These are phyloP conservation scores for Ecdyonurus torrentis DNA, from an alignment of 2,888 invertebrate genomes.

Conservation along the genomic window DNA sequence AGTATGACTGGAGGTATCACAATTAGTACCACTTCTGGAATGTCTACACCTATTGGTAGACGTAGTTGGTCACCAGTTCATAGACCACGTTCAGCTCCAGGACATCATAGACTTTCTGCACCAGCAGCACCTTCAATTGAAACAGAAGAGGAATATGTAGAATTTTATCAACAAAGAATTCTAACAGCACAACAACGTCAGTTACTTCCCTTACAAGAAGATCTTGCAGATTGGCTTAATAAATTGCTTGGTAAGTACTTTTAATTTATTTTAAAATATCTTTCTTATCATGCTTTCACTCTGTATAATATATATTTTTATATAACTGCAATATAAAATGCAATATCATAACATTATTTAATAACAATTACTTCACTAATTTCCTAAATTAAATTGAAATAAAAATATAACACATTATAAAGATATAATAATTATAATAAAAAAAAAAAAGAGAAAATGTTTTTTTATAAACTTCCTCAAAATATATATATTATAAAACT, in stretches of 20 bases:
- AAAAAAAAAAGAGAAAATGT: too few species aligned
- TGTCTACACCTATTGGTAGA: too few species aligned
- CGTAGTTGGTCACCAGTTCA: neutral
- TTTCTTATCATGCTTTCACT: too few species aligned
- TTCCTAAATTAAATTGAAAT: too few species aligned
- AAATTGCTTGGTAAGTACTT: conserved; percentile 58
- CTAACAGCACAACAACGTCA: conserved; percentile 61
- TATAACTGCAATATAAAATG: neutral
- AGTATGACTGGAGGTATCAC: neutral
- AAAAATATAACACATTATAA: too few species aligned
- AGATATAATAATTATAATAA: too few species aligned
- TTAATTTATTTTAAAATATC: too few species aligned
- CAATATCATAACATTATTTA: too few species aligned
- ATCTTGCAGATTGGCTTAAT: conserved; percentile 76
- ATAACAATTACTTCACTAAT: too few species aligned
- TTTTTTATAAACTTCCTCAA: too few species aligned
- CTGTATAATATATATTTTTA: neutral
- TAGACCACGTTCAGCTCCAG: neutral
- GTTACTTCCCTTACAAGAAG: conserved; percentile 67
- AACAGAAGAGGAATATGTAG: conserved; percentile 39
- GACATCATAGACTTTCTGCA: neutral
- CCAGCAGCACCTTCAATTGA: conserved; percentile 15
- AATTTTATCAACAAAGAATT: conserved; percentile 53
- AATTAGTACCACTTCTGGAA: too few species aligned
- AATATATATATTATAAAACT: too few species aligned